These are phyloP conservation scores for Flexamia atlantica DNA, from an alignment of 2,888 invertebrate genomes.

Conservation along the genomic window DNA sequence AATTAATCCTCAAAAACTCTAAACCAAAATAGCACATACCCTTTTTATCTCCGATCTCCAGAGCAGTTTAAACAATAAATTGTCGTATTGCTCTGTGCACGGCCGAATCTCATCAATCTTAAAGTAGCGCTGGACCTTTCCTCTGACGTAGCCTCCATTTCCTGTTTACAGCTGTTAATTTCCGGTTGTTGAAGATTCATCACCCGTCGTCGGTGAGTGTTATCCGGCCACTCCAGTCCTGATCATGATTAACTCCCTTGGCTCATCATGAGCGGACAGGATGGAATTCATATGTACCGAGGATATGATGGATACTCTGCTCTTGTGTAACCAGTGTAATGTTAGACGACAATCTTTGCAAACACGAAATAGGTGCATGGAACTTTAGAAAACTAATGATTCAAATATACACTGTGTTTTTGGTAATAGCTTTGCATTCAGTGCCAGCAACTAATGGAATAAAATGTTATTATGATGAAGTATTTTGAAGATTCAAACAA, in stretches of 20 bases:
- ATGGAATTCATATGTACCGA: too few relatives aligned
- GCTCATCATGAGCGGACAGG: too few relatives aligned
- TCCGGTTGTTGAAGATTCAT: slow-evolving; percentile 42
- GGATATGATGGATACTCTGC: too few relatives aligned
- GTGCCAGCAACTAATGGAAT: too few relatives aligned
- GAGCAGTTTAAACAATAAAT: neutral
- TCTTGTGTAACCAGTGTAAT: too few relatives aligned
- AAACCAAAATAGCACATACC: neutral
- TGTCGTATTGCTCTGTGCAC: neutral
- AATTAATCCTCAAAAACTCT: neutral
- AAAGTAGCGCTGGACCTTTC: slow-evolving; percentile 25
- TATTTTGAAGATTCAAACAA: too few relatives aligned
- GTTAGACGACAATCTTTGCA: too few relatives aligned
- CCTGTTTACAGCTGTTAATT: slow-evolving; percentile 45
- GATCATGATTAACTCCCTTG: neutral
- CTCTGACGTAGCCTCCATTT: slow-evolving; percentile 29
- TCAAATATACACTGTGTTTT: too few relatives aligned
- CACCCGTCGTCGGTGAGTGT: neutral
- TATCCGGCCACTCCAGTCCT: neutral
- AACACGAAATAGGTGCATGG: too few relatives aligned
- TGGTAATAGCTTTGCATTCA: too few relatives aligned
- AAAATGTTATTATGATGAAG: too few relatives aligned
- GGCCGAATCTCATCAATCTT: slow-evolving; percentile 17
- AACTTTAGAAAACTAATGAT: too few relatives aligned
- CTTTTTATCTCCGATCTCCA: neutral